Conservation (phyloP, 2,113 vertebrate genomes). For the Aptenodytes forsteri region DNA sequence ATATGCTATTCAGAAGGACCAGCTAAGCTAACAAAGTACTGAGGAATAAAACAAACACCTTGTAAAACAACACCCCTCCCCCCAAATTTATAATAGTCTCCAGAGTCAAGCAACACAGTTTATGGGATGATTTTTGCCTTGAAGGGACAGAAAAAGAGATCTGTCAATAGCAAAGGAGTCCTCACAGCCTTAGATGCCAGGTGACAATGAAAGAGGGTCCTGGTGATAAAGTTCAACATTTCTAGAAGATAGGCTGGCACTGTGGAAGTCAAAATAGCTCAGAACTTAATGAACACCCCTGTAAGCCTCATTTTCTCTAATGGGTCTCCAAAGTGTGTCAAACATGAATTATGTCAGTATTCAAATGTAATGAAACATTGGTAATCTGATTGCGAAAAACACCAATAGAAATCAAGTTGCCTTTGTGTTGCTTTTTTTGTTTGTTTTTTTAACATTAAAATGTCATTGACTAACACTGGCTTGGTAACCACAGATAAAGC, state of each 20-base stretch:
- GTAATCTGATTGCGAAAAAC: slow-evolving; percentile 22
- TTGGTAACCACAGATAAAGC: slow-evolving; percentile 24
- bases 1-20: background rate
- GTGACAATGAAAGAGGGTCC: background rate
- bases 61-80: background rate
- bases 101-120: background rate
- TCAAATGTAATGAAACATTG: slow-evolving; percentile 52
- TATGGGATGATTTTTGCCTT: background rate
- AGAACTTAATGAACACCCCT: background rate
- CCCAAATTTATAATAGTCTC: background rate
- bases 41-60: background rate
- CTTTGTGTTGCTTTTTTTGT: background rate
- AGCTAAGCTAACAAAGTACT: background rate
- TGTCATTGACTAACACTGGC: slow-evolving; percentile 44
- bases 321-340: slow-evolving; percentile 10
- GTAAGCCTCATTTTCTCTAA: slow-evolving; percentile 26
- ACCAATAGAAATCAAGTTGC: slow-evolving; percentile 39
- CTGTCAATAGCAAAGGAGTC: background rate
- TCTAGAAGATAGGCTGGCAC: background rate
- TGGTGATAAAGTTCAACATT: background rate
- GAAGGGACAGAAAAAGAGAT: background rate
- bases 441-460: slow-evolving; percentile 61
- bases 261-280: background rate
- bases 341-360: slow-evolving; percentile 35
- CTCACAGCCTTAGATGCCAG: background rate